Percentiles rank a stretch among this genome's conserved stretches.
Conservation (phyloP, 2,113 vertebrate species). For the Dipodomys ordii region DNA sequence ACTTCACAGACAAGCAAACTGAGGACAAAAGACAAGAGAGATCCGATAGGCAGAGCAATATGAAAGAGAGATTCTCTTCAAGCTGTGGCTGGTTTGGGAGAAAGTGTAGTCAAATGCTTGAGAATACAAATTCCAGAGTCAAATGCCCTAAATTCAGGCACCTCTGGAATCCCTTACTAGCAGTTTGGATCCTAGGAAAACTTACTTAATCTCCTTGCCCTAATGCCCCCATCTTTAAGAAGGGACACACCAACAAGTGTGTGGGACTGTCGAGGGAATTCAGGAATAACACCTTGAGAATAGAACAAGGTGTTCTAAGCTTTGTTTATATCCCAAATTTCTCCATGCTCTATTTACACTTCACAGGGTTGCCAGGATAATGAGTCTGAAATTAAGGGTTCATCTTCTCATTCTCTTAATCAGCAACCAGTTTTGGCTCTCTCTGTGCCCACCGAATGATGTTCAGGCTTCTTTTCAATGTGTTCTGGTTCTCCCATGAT, state of each 20-base stretch:
- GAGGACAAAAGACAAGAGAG: not conserved
- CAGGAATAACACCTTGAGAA: not conserved
- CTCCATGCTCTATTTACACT: not conserved
- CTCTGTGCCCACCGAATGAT: not conserved
- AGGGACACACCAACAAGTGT: not conserved
- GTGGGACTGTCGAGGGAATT: not conserved
- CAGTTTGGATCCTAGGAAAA: not conserved
- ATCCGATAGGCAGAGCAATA: not conserved
- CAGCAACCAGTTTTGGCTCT: not conserved
- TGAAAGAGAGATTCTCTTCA: fast-evolving
- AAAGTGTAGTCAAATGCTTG: not conserved
- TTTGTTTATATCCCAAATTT: not conserved
- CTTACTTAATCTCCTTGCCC: not conserved
- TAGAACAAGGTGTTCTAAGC: not conserved
- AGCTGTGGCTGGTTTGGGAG: not conserved
- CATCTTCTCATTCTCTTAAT: not conserved
- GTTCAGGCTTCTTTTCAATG: not conserved
- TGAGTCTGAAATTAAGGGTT: not conserved
- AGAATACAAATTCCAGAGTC: not conserved
- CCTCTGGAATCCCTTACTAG: too few relatives aligned
- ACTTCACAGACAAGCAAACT: not conserved
- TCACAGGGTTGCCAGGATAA: not conserved
- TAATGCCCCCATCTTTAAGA: not conserved
- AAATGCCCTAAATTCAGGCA: not conserved
- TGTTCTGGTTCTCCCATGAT: not conserved